Conservation (phyloP, 37 sponge, comb jelly and placozoan species). For the Axinella damicornis region DNA sequence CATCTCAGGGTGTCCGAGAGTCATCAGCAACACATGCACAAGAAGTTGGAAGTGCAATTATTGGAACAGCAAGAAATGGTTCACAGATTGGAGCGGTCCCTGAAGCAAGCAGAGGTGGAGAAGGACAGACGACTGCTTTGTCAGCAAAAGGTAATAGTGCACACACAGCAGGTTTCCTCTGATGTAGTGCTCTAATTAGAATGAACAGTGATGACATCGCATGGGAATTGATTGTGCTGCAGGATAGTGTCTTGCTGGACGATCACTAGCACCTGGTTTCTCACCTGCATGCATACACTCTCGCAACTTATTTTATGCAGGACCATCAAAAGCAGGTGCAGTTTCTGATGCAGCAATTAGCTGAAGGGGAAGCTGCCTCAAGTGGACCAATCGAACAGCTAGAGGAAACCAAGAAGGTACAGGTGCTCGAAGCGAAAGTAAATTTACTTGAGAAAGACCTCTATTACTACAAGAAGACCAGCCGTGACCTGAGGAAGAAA, state of each 20-base stretch:
- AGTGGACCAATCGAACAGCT: background rate
- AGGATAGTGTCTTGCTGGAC: too few species aligned
- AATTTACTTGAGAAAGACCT: constrained; percentile 76
- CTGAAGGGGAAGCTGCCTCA: background rate
- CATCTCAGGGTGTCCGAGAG: background rate
- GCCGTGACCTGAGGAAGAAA: constrained; percentile 71
- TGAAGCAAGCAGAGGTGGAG: constrained; percentile 17
- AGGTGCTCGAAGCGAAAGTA: constrained; percentile 19
- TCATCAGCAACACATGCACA: background rate
- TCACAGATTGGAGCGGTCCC: constrained; percentile 8
- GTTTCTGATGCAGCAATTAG: constrained; percentile 31
- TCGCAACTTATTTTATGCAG: constrained; percentile 15
- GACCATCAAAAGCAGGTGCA: constrained; percentile 31
- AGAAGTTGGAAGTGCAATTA: constrained; percentile 30
- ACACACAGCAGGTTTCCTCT: too few species aligned
- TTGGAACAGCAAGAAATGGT: constrained; percentile 1
- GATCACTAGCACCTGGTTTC: too few species aligned
- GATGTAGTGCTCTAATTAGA: too few species aligned
- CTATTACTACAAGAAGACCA: constrained; percentile 84
- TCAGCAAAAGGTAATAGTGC: constrained; percentile 47
- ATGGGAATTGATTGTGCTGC: too few species aligned
- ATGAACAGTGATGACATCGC: too few species aligned
- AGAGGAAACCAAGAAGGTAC: background rate
- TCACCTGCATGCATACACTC: too few species aligned
- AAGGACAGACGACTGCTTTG: constrained; percentile 3